Evolutionary conservation across 2,113 vertebrate species (phyloP).

Genomic region (Elanus axillaris): DNA sequence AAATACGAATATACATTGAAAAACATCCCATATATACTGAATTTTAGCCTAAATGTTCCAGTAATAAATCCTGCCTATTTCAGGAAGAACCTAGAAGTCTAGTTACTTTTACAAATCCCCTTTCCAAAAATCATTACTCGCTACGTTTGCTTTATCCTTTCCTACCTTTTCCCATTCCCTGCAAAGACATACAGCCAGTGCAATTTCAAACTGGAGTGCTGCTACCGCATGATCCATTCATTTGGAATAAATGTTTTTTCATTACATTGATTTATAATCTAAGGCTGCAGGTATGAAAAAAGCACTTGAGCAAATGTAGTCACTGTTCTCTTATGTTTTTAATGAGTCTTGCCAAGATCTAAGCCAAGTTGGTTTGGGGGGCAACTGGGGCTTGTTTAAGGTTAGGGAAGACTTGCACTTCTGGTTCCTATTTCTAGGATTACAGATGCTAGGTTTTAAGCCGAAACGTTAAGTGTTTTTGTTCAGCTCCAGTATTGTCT

Average conservation of each 20-base stretch:
- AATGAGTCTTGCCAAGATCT: neutral
- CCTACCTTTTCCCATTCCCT: slow-evolving; percentile 1
- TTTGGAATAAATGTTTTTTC: neutral
- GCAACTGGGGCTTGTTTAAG: neutral
- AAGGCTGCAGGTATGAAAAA: slow-evolving; percentile 50
- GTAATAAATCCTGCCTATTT: slow-evolving; percentile 48
- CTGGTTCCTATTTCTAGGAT: neutral
- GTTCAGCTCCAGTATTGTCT: neutral
- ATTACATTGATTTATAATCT: neutral
- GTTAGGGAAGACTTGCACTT: neutral
- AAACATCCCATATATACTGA: slow-evolving; percentile 59
- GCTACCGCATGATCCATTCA: neutral
- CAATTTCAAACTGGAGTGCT: neutral
- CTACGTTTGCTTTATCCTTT: slow-evolving; percentile 1
- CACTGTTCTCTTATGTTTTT: neutral
- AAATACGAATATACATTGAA: slow-evolving; percentile 57
- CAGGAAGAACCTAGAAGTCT: slow-evolving; percentile 52
- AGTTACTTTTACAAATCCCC: slow-evolving; percentile 12
- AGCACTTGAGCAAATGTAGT: slow-evolving; percentile 43
- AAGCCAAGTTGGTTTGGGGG: neutral
- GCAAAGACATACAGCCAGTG: neutral
- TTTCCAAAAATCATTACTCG: neutral
- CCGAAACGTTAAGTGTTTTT: neutral
- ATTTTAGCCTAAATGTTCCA: slow-evolving; percentile 52
- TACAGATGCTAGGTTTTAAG: neutral